These are phyloP conservation scores for Ypsolopha sequella DNA, from an alignment of 2,888 invertebrate genomes.

Conservation along the genomic window DNA sequence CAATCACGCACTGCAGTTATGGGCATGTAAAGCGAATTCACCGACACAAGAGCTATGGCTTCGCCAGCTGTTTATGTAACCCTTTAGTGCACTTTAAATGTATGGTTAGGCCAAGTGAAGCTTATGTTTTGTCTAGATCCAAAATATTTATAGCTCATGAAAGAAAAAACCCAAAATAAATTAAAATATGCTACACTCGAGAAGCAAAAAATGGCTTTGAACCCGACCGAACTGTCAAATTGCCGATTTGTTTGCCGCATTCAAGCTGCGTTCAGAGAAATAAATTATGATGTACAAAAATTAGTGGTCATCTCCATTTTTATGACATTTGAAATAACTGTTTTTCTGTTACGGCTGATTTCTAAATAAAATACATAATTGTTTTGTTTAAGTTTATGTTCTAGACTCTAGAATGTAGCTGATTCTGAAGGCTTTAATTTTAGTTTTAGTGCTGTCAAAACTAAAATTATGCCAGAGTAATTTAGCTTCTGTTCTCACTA, in stretches of 20 bases:
- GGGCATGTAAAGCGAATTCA: slow-evolving; percentile 44
- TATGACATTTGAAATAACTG: too few species aligned
- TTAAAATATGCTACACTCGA: slow-evolving; percentile 44
- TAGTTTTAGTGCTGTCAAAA: too few species aligned
- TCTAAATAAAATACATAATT: too few species aligned
- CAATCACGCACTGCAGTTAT: slow-evolving; percentile 50
- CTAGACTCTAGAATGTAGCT: too few species aligned
- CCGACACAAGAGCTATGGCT: slow-evolving; percentile 42
- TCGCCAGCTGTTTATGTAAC: slow-evolving; percentile 53
- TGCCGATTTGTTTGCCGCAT: slow-evolving; percentile 24
- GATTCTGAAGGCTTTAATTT: too few species aligned
- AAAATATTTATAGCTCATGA: slow-evolving; percentile 36
- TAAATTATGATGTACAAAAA: too few species aligned
- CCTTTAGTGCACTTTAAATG: slow-evolving; percentile 50
- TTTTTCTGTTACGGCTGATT: too few species aligned
- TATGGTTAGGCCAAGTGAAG: slow-evolving; percentile 30
- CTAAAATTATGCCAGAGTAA: too few species aligned
- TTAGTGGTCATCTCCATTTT: too few species aligned
- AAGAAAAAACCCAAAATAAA: slow-evolving; percentile 46
- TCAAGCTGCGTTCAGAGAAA: slow-evolving; percentile 13
- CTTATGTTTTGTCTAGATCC: slow-evolving; percentile 39
- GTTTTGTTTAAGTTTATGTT: too few species aligned
- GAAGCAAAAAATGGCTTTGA: slow-evolving; percentile 60
- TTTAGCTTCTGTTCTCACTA: too few species aligned
- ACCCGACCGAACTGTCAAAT: slow-evolving; percentile 66